Evolutionary conservation across 2,797 vertebrate species (phyloP), one percentile per base, ranked within the genome.

Genomic region (Hirundo rustica): DNA sequence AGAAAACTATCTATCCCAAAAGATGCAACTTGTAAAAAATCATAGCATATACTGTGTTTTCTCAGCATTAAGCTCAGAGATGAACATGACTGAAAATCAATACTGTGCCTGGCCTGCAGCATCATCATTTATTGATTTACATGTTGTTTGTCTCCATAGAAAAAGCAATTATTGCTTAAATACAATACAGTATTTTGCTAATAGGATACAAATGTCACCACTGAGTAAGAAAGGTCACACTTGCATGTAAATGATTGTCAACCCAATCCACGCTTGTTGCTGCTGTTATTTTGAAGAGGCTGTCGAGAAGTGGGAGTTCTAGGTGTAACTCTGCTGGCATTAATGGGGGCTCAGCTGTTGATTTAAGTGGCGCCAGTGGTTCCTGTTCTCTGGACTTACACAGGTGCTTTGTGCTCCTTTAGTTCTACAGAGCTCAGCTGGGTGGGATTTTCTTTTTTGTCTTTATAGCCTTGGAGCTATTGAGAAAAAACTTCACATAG

Each of bases 101-200:
- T 98, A 83, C 32, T 6, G 15, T 80, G 58, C 91, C 93, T 79
- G 67, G 91, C 95, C 91, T 95, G 90, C 92, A 96, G 91, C 93
- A 88, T 97, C 13, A 34, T 96, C 91, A 76, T 55, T 76, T 96
- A 98, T 97, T 92, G 97, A 98, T 97, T 97, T 97, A 96, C 92
- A 93, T 96, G 94, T 97, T 83, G 3, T 98, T 97, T 97, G 85
- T 96, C 92, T 96, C 93, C 85, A 92, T 64, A 94, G 95, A 95
- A 96, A 97, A 96, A 96, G 95, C 89, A 97, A 95, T 97, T 97
- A 98, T 96, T 97, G 94, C 96, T 97, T 98, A 97, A 97, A 96
- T 92, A 98, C 93, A 97, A 96, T 97, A 95, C 94, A 94, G 89
- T 95, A 89, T 96, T 95, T 95, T 95, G 70, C 94, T 97, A 97